A percentile compares a stretch with the other conserved stretches of the same genome.
Conservation (phyloP, 2,113 vertebrate genomes). For the Pimephales promelas region DNA sequence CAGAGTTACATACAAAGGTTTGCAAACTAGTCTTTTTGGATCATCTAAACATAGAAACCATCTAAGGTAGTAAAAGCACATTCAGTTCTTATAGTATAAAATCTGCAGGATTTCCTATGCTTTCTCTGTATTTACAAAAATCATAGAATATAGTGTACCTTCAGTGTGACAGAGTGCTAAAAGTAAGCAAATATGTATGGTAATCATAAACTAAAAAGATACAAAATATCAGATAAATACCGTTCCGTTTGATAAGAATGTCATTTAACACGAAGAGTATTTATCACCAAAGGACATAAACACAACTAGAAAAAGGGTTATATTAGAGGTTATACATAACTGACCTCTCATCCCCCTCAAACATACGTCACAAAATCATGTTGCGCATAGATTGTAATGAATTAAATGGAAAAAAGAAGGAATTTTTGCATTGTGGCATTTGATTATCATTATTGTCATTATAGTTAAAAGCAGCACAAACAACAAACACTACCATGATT, state of each 20-base stretch:
- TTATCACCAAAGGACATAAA: conserved; percentile 53
- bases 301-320: conserved; percentile 57
- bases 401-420: not conserved
- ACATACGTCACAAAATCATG: conserved; percentile 66
- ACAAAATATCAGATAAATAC: conserved; percentile 40
- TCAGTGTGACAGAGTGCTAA: conserved; percentile 52
- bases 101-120: conserved; percentile 66
- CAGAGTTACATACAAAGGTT: conserved; percentile 68
- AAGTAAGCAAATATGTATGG: conserved; percentile 57
- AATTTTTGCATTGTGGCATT: conserved; percentile 65
- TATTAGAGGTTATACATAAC: conserved; percentile 60
- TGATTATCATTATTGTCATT: not conserved
- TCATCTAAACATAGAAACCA: conserved; percentile 67
- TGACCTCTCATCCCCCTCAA: conserved; percentile 63
- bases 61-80: conserved; percentile 78
- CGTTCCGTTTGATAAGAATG: conserved; percentile 55
- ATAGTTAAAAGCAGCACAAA: not conserved
- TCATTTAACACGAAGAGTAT: conserved; percentile 62
- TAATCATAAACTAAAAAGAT: conserved; percentile 46
- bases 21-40: conserved; percentile 61
- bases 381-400: not conserved
- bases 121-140: conserved; percentile 69
- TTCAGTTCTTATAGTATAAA: conserved; percentile 79
- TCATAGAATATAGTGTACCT: conserved; percentile 53
- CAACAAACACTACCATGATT: not conserved